Evolutionary conservation across 2,888 invertebrate genomes (phyloP).

Genomic region (Drosophila cognata): DNA sequence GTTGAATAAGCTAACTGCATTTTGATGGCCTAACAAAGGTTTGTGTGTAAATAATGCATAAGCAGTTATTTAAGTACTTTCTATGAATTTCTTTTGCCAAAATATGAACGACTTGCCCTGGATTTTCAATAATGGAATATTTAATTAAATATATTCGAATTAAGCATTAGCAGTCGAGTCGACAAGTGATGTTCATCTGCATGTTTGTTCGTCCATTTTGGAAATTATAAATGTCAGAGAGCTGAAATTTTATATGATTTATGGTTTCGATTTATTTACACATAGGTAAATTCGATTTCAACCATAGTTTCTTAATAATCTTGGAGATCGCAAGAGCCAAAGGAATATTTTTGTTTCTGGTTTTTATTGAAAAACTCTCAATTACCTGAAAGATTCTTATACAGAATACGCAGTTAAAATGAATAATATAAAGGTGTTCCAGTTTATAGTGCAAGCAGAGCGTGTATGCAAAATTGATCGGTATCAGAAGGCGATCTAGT

Average conservation of each 20-base stretch:
- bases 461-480: not conserved
- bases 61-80: not conserved
- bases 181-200: not conserved
- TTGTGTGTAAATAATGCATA: not conserved
- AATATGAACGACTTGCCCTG: not conserved
- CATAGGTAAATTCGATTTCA: not conserved
- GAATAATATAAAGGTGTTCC: not conserved
- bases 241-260: not conserved
- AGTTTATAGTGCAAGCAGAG: not conserved
- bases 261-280: accelerated
- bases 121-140: not conserved
- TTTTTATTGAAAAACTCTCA: not conserved
- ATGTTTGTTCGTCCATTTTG: not conserved
- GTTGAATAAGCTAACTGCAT: not conserved
- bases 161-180: not conserved
- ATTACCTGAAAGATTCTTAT: not conserved
- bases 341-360: not conserved
- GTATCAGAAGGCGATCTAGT: not conserved
- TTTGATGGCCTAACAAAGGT: not conserved
- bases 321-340: not conserved
- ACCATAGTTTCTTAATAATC: not conserved
- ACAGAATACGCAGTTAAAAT: not conserved
- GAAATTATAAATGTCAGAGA: not conserved
- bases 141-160: not conserved
- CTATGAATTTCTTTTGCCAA: not conserved